These are phyloP conservation scores for Bubo bubo DNA, from an alignment of 2,113 vertebrate genomes.

Conservation along the genomic window DNA sequence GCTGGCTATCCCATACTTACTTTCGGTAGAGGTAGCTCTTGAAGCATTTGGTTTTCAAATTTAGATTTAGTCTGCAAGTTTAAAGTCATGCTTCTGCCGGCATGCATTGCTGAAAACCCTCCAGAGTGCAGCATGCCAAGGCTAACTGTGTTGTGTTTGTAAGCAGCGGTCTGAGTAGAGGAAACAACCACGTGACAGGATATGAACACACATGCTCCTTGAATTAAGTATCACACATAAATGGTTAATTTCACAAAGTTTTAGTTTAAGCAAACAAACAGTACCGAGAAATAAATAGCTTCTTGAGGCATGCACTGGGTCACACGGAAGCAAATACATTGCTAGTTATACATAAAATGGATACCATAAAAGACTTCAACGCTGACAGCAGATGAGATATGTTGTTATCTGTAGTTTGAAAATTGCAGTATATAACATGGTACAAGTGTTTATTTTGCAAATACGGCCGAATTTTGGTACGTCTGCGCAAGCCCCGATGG, in stretches of 20 bases:
- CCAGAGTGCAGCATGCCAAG: constrained; percentile 99
- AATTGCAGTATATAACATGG: background rate
- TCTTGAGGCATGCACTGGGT: constrained; percentile 74
- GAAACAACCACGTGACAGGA: constrained; percentile 96
- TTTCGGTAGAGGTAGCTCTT: constrained; percentile 90
- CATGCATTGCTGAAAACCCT: constrained; percentile 96
- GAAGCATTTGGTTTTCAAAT: constrained; percentile 94
- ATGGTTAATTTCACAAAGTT: constrained; percentile 87
- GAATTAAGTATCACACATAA: constrained; percentile 79
- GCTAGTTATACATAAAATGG: constrained; percentile 77
- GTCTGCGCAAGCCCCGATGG: background rate
- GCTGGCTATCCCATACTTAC: constrained; percentile 82
- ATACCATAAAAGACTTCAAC: constrained; percentile 73
- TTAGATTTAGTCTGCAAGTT: constrained; percentile 99
- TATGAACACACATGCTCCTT: constrained; percentile 86
- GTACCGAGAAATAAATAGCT: constrained; percentile 61
- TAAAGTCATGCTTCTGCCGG: constrained; percentile 97
- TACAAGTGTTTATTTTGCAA: background rate
- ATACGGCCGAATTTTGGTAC: background rate
- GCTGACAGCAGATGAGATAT: constrained; percentile 69
- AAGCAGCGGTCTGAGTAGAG: constrained; percentile 99
- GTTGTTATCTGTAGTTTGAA: background rate
- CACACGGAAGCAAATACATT: constrained; percentile 76
- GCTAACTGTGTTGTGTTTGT: constrained; percentile 99
- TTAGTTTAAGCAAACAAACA: constrained; percentile 87